Evolutionary conservation across 1,140 invertebrate genomes (phyloP), one percentile per base, ranked within the genome.

Genomic region (Andrena cerasifolii): DNA sequence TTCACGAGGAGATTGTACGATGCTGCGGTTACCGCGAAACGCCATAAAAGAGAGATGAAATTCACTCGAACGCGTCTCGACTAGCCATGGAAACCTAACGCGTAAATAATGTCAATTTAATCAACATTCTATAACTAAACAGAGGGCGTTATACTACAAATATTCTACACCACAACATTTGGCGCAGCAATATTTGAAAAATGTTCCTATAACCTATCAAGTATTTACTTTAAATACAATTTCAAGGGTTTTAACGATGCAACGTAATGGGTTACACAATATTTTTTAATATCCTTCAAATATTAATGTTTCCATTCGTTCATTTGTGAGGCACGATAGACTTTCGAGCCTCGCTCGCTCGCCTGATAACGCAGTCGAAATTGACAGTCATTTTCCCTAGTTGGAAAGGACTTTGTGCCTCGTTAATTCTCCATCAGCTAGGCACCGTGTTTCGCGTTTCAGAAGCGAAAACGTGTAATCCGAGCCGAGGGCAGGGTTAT

Each of bases 401-500:
- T 65, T 66, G 28, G 66, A 66, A 79, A 62, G 54, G 68, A 45
- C 74, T 81, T 78, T 67, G 66, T 54, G 74, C 74, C 76, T 82
- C 81, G 74, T 77, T 75, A 78, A 80, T 67, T 73, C 71, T 51
- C 49, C 73, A 18, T 74, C 45, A 24, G 26, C 61, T 51, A 16
- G 53, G 18, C 74, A 40, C 28, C 49, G 68, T 61, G 36, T 66
- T 71, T 79, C 53, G 33, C 21, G 66, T 76, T 75, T 67, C 59
- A 21, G 53, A 67, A 78, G 65, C 45, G 82, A 84, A 80, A 84
- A 84, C 51, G 62, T 59, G 43, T 47, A 49, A 70, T 59, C 58
- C 56, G 10, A 59, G 33, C 45, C 28, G 62, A 75, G 67, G 78
- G 78, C 79, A 75, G 75, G 83, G 72, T 85, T 86, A 61, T 86